A percentile compares a stretch with the other conserved stretches of the same genome.
These are phyloP conservation scores for Trachemys scripta DNA, from an alignment of 2,113 vertebrate species.

Conservation along the genomic window DNA sequence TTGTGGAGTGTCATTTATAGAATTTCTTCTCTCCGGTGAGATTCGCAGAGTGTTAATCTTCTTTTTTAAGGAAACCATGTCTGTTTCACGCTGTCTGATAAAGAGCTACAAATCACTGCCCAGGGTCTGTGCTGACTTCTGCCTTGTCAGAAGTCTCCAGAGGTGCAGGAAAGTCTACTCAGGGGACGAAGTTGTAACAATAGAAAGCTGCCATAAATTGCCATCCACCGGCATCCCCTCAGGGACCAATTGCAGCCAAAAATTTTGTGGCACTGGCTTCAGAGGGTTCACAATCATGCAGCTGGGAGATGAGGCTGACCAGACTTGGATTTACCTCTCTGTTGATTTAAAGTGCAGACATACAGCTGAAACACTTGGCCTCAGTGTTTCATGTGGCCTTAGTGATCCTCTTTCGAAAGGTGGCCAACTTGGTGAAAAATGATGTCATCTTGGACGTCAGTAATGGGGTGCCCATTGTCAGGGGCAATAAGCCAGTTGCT, in stretches of 20 bases:
- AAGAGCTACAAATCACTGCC: not conserved
- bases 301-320: constrained; percentile 4
- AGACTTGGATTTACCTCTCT: no score
- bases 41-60: not conserved
- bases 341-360: not conserved
- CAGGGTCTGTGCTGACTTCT: not conserved
- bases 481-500: not conserved
- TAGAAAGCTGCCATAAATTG: not conserved
- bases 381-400: not conserved
- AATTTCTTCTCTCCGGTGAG: not conserved
- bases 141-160: not conserved
- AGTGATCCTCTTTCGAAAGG: not conserved
- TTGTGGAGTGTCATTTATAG: not conserved
- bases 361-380: not conserved
- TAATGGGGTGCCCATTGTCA: not conserved
- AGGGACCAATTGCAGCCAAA: not conserved
- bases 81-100: not conserved
- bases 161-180: not conserved
- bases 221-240: not conserved
- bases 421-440: not conserved
- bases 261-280: not conserved
- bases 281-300: not conserved
- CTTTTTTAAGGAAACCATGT: not conserved
- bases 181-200: not conserved
- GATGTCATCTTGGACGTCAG: not conserved